These are phyloP conservation scores for Myrmecophaga tridactyla DNA, from an alignment of 2,113 vertebrate species.

Conservation along the genomic window DNA sequence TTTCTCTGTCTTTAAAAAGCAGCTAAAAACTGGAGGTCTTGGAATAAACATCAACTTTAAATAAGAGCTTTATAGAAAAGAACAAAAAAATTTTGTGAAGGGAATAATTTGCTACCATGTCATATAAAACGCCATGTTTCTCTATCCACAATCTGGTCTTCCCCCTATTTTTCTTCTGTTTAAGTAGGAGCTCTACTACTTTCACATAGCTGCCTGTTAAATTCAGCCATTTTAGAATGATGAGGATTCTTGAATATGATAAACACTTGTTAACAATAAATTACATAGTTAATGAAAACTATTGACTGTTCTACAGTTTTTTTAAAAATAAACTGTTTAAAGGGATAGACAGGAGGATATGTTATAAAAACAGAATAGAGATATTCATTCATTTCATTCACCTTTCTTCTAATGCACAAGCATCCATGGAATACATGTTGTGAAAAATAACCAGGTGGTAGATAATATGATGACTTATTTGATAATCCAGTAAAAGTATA, in stretches of 20 bases:
- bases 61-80: background rate
- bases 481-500: background rate
- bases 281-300: background rate
- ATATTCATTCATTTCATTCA: background rate
- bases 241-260: background rate
- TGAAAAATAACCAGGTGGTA: background rate
- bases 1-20: background rate
- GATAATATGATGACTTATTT: background rate
- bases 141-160: background rate
- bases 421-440: background rate
- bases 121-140: background rate
- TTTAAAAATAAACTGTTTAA: background rate
- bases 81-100: background rate
- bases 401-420: background rate
- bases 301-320: background rate
- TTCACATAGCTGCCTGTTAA: background rate
- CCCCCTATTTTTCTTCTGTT: too few relatives aligned
- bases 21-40: background rate
- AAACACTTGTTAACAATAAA: background rate
- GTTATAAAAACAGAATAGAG: background rate
- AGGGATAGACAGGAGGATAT: background rate
- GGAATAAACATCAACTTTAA: background rate
- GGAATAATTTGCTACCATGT: background rate
- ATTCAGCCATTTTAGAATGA: background rate
- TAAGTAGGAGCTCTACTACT: background rate